Base-by-base conservation (phyloP, 2,888 invertebrate species). In the Melangyna quadrimaculata region DNA sequence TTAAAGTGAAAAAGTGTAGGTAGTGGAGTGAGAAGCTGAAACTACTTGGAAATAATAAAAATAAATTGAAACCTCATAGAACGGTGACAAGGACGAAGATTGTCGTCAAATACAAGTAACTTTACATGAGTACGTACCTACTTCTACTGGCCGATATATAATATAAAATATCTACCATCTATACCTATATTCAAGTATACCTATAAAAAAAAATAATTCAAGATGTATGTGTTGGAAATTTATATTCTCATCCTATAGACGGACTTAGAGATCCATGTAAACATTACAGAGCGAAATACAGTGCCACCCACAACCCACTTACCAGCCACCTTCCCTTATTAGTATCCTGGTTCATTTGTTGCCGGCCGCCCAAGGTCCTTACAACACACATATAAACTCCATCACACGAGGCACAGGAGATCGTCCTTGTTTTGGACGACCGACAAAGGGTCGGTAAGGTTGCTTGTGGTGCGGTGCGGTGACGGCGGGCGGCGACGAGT, bases 341-440 rank as follows among this genome's bases (percentile, higher is more conserved):
- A 77, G 86, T 78, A 86, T 81, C 86, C 80, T 78, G 80, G 63
- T 81, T 86, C 86, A 86, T 81, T 86, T 86, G 86, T 78, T 86
- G 81, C 67, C 84, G 73, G 74, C 22, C 8, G 37, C 67, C 87
- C 80, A 82, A 78, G 63, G 74, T 78, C 67, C 71, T 14, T 51
- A 59, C 22, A 43, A 70, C 17, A 43, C 32, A 27, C 32, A 70
- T 67, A 61, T 69, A 75, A 65, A 65, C 45, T 32, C 14, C 22
- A 27, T 35, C 37, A 35, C 55, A 29, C 17, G 27, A n/a, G 14
- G 57, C 45, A n/a, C n/a, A 55, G 55, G 17, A 55, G 55, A 53
- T 43, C 45, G 65, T 27, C 45, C 45, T 65, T 43, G 43, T 27
- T 40, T n/a, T 48, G 43, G 32, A 29, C n/a, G 4, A 17, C 29